Evolutionary conservation across 1,140 invertebrate species (phyloP).

Genomic region (Drosophila tani): DNA sequence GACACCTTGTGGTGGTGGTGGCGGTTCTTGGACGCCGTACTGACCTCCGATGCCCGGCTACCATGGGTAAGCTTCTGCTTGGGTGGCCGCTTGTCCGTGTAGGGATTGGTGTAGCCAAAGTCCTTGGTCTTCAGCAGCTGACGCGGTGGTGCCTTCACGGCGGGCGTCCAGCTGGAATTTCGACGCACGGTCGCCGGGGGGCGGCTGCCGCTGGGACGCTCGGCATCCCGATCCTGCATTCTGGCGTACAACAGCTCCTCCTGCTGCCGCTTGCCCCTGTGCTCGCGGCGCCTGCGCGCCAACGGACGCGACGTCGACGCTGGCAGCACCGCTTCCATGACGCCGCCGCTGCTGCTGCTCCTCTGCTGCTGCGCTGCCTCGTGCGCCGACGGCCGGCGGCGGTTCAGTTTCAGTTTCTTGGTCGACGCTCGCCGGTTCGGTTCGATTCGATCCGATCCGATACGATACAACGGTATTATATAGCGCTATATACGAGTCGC

Average conservation of each 20-base stretch:
- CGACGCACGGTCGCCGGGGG: not conserved
- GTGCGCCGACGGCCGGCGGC: slow-evolving; percentile 30
- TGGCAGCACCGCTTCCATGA: slow-evolving; percentile 11
- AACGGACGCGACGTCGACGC: slow-evolving; percentile 31
- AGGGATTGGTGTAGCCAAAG: not conserved
- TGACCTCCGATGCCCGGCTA: not conserved
- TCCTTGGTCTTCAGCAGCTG: not conserved
- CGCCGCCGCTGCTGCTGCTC: slow-evolving; percentile 4
- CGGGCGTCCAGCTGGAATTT: not conserved
- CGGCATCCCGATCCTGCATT: not conserved
- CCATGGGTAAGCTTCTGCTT: not conserved
- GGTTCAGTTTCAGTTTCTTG: slow-evolving; percentile 71
- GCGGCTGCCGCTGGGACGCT: slow-evolving; percentile 2
- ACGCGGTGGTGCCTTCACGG: not conserved
- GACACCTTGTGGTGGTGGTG: not conserved
- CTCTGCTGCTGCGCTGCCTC: slow-evolving; percentile 23
- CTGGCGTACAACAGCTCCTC: not conserved
- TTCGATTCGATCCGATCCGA: slow-evolving; percentile 44
- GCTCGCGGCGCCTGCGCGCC: slow-evolving; percentile 65
- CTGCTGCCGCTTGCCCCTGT: slow-evolving; percentile 7
- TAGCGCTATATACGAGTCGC: slow-evolving; percentile 23
- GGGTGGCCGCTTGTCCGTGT: not conserved
- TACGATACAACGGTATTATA: slow-evolving; percentile 17
- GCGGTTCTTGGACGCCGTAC: not conserved
- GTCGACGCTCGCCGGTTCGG: slow-evolving; percentile 74